phyloP scores from a whole-genome alignment of 2,888 invertebrate genomes.

The Acronicta leporina region DNA sequence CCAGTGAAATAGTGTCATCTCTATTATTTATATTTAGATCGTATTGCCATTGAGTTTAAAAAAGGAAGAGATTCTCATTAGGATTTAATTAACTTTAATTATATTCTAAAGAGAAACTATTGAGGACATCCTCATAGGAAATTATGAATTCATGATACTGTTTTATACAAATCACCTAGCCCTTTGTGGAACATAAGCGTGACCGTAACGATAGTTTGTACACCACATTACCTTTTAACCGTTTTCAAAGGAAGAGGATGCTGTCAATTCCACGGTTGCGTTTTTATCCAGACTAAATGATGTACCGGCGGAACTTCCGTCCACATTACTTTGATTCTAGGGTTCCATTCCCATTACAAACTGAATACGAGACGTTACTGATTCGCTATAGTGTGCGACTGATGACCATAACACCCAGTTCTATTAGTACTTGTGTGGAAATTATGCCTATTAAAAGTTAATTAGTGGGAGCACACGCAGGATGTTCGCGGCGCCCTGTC shows the following conservation, averaged over 20 bases:
- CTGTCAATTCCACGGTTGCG: conserved; percentile 36
- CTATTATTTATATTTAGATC: no score
- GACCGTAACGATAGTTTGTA: conserved; percentile 25
- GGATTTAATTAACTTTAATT: no score
- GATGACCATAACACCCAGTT: conserved; percentile 40
- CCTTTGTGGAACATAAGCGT: conserved; percentile 33
- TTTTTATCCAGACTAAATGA: conserved; percentile 39
- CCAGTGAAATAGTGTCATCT: no score
- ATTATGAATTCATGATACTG: not conserved
- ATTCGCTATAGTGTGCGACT: conserved; percentile 33
- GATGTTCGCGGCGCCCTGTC: conserved; percentile 58
- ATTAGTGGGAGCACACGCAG: conserved; percentile 59
- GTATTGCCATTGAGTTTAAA: no score
- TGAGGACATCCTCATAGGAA: conserved; percentile 12
- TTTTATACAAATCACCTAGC: not conserved
- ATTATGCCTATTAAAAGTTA: conserved; percentile 63
- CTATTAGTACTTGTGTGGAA: conserved; percentile 54
- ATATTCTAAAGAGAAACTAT: no score
- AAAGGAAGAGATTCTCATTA: not conserved
- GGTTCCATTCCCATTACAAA: conserved; percentile 17
- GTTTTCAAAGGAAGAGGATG: conserved; percentile 50
- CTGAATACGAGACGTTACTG: conserved; percentile 7
- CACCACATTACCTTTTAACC: conserved; percentile 43
- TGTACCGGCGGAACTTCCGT: conserved; percentile 39
- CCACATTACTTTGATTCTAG: conserved; percentile 21